Conservation (phyloP, 2,888 invertebrate genomes). For the Rhopalosiphum nymphaeae region DNA sequence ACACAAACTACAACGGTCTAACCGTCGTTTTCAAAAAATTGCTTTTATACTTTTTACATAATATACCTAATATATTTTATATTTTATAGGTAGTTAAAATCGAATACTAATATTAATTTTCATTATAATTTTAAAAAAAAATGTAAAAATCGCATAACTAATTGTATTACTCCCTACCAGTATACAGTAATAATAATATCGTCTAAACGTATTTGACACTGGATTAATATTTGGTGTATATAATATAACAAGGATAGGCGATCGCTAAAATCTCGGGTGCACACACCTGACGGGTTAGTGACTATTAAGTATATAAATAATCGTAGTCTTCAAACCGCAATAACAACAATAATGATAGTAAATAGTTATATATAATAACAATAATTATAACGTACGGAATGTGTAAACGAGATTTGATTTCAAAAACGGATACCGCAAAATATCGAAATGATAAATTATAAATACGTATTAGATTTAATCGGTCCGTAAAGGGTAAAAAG, state of each 20-base stretch:
- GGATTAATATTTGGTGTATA: not conserved
- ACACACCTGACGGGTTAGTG: not conserved
- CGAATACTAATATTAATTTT: not conserved
- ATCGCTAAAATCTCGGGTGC: not conserved
- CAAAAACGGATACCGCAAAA: not conserved
- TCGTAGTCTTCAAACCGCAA: not conserved
- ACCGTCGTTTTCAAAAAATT: slow-evolving; percentile 29
- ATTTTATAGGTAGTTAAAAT: not conserved
- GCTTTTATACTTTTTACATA: slow-evolving; percentile 32
- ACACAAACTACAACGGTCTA: slow-evolving; percentile 44
- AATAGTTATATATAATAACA: not conserved
- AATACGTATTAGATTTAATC: not conserved
- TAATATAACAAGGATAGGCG: not conserved
- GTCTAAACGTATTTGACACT: not conserved
- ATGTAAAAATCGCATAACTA: slow-evolving; percentile 39
- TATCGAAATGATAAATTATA: not conserved
- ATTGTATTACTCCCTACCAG: not conserved
- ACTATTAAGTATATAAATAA: not conserved
- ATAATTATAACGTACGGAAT: not conserved
- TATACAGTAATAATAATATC: not conserved
- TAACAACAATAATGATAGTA: not conserved
- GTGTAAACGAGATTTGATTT: not conserved
- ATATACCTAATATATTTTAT: not conserved
- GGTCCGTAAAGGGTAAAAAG: not conserved
- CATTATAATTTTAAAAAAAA: slow-evolving; percentile 1